Conservation (phyloP, 2,888 invertebrate species). For the Pinctada fucata region DNA sequence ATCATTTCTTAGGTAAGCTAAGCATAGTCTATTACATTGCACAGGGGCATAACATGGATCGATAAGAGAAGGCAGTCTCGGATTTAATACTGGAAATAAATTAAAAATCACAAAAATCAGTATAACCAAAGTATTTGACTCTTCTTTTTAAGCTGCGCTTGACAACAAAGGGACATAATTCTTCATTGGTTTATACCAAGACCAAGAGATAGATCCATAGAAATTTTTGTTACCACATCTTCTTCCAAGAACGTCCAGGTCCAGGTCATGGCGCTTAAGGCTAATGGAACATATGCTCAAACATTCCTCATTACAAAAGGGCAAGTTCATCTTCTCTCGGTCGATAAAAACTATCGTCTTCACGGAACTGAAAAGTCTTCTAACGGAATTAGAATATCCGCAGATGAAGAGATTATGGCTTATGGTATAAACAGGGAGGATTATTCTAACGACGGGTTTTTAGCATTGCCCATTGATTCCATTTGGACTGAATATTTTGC, state of each 20-base stretch:
- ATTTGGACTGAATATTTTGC: slow-evolving; percentile 52
- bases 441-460: slow-evolving; percentile 53
- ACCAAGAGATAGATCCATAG: slow-evolving; percentile 12
- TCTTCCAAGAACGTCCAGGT: background rate
- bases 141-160: slow-evolving; percentile 12
- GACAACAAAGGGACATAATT: slow-evolving; percentile 46
- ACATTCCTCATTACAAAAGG: background rate
- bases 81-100: no score
- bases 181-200: slow-evolving; percentile 38
- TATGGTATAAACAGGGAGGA: slow-evolving; percentile 48
- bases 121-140: no score
- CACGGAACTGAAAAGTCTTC: slow-evolving; percentile 7
- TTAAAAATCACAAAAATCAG: no score
- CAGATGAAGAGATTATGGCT: slow-evolving; percentile 48
- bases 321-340: background rate
- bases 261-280: no score
- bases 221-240: slow-evolving; percentile 49
- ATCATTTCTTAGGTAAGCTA: no score
- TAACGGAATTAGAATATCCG: slow-evolving; percentile 28
- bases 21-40: no score
- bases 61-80: no score
- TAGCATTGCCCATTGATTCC: slow-evolving; percentile 49
- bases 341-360: background rate
- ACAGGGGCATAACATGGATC: no score
- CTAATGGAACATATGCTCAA: no score